Evolutionary conservation across 2,113 vertebrate species (phyloP).

Genomic region (Ondatra zibethicus): DNA sequence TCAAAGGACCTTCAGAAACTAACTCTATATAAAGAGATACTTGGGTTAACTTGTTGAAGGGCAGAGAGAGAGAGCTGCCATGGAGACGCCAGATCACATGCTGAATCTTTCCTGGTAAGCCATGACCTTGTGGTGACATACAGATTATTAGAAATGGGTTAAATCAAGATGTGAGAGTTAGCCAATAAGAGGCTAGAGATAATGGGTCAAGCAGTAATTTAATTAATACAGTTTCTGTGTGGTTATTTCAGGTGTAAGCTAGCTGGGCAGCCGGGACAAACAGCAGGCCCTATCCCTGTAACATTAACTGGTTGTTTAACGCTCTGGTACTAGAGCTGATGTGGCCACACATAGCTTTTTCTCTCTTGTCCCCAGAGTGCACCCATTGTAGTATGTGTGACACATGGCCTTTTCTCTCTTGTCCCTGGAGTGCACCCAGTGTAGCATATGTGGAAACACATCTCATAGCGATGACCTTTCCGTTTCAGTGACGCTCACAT

Average conservation of each 20-base stretch:
- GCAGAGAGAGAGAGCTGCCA: no score
- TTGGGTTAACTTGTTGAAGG: background rate
- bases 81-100: no score
- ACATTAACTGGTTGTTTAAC: background rate
- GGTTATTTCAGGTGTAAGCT: no score
- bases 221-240: no score
- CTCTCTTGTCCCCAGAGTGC: background rate
- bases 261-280: no score
- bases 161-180: no score
- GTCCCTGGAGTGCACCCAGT: background rate
- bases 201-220: no score
- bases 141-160: no score
- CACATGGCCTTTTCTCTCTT: background rate
- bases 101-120: no score
- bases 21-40: background rate
- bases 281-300: no score
- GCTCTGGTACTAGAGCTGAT: background rate
- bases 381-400: background rate
- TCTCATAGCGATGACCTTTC: background rate
- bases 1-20: background rate
- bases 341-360: background rate
- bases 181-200: no score
- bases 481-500: background rate
- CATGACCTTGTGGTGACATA: no score
- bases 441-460: background rate